Percentiles rank a stretch among this genome's conserved stretches.
Evolutionary conservation across 2,113 vertebrate species (phyloP).

Genomic region (Cinclus mexicanus): DNA sequence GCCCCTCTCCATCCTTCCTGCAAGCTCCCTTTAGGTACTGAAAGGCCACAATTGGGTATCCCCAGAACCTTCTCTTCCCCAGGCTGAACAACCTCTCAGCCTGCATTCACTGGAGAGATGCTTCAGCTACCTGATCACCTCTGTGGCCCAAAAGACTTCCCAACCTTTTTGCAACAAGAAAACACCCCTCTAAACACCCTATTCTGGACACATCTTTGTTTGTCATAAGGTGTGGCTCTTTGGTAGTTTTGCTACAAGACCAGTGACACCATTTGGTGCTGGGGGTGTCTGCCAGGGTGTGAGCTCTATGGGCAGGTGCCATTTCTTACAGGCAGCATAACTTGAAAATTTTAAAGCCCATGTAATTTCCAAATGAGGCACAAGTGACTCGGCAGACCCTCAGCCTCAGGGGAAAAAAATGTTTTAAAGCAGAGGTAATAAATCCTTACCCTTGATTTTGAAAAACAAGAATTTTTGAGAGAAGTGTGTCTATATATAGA

Average conservation of each 20-base stretch:
- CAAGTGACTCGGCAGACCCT: rapidly evolving
- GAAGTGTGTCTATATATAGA: neutral
- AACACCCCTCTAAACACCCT: neutral
- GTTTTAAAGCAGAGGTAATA: neutral
- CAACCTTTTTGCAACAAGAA: neutral
- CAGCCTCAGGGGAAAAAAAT: rapidly evolving
- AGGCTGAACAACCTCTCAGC: neutral
- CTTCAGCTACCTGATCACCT: neutral
- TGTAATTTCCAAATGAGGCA: neutral
- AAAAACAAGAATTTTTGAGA: neutral
- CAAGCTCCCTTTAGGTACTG: neutral
- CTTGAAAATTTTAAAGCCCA: neutral
- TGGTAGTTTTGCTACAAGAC: neutral
- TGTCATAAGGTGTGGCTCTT: rapidly evolving
- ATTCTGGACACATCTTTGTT: neutral
- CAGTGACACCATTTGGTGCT: neutral
- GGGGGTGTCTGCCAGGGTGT: neutral
- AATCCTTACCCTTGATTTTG: neutral
- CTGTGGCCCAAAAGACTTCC: neutral
- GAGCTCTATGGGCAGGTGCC: neutral
- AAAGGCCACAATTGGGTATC: neutral
- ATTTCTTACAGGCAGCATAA: neutral
- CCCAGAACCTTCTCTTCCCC: neutral
- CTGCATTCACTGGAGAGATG: neutral
- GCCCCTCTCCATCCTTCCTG: neutral